Percentiles rank a stretch among this genome's conserved stretches.
Evolutionary conservation across 2,888 invertebrate species (phyloP).

Genomic region (Hydrotaea cyrtoneurina): DNA sequence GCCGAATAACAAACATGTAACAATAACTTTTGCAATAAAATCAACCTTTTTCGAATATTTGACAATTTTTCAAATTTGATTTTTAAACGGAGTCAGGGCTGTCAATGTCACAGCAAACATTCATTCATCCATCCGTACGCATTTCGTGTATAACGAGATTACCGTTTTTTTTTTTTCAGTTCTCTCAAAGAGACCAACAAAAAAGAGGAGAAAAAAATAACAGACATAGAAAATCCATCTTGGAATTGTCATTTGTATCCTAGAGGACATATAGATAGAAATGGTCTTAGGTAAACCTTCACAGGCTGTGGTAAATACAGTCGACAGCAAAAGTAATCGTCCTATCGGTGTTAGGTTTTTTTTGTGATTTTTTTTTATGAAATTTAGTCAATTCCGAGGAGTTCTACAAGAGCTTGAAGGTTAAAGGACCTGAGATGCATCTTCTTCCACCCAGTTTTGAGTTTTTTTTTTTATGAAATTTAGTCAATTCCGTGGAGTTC

Average conservation of each 20-base stretch:
- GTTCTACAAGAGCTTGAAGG: too few relatives aligned
- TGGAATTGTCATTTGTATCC: constrained; percentile 41
- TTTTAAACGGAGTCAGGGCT: constrained; percentile 50
- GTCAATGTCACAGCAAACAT: constrained; percentile 40
- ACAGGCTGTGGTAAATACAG: neutral
- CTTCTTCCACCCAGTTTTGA: too few relatives aligned
- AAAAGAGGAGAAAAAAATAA: neutral
- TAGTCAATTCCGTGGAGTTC: too few relatives aligned
- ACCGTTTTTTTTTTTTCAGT: constrained; percentile 32
- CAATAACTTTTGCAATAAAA: constrained; percentile 58
- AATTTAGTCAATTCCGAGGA: too few relatives aligned
- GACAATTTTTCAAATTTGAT: constrained; percentile 51
- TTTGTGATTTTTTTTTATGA: too few relatives aligned
- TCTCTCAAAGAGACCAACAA: neutral
- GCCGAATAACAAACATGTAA: constrained; percentile 41
- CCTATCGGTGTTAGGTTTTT: too few relatives aligned
- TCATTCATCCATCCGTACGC: constrained; percentile 11
- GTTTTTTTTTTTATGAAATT: too few relatives aligned
- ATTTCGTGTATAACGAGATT: constrained; percentile 34
- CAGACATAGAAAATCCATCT: constrained; percentile 47
- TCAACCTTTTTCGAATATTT: constrained; percentile 56
- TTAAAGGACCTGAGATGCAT: too few relatives aligned
- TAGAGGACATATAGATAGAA: constrained; percentile 46
- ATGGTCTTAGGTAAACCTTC: constrained; percentile 13
- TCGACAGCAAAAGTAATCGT: neutral